Conservation (phyloP, 2,888 invertebrate species). For the Oasisia sp. region DNA sequence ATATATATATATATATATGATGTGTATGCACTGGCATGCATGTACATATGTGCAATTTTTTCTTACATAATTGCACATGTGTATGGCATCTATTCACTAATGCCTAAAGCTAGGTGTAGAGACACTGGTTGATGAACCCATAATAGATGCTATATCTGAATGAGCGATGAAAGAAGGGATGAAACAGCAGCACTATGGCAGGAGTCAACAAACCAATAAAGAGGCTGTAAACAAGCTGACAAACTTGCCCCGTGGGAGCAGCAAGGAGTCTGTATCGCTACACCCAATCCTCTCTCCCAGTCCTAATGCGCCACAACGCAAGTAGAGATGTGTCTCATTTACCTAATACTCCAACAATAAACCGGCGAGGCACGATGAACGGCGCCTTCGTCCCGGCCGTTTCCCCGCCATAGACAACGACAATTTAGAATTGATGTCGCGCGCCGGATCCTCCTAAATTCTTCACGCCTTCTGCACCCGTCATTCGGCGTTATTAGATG, state of each 20-base stretch:
- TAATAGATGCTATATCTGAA: not conserved
- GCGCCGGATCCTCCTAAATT: not conserved
- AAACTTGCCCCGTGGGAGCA: not conserved
- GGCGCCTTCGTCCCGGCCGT: not conserved
- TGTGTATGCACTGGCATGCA: no score
- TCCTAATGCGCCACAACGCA: not conserved
- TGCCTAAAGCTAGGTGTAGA: no score
- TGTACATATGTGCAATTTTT: no score
- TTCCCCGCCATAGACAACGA: not conserved
- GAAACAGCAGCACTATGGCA: not conserved
- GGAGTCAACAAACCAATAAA: not conserved
- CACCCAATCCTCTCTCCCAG: not conserved
- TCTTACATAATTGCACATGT: no score
- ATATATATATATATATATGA: not conserved
- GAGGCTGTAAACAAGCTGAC: not conserved
- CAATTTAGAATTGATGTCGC: not conserved
- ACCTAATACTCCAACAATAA: not conserved
- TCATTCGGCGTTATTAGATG: not conserved
- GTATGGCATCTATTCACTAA: no score
- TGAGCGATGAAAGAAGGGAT: not conserved
- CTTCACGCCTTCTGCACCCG: conserved; percentile 1
- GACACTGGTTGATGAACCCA: not conserved
- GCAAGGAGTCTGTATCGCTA: not conserved
- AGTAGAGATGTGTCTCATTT: not conserved
- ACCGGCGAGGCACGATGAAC: not conserved